Conservation (phyloP, 2,797 vertebrate genomes). For the Hydrocynus forskahlii region DNA sequence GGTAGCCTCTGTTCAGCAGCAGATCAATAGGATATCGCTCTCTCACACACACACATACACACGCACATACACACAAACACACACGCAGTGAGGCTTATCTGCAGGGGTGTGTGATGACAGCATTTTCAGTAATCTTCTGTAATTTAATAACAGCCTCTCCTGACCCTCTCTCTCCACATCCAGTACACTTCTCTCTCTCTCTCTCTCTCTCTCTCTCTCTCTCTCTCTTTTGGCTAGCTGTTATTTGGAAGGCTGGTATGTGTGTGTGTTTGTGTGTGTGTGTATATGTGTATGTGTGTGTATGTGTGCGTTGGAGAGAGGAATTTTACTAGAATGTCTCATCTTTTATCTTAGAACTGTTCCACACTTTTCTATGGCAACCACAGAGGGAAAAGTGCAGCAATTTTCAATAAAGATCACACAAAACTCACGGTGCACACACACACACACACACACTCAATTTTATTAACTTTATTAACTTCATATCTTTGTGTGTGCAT, state of each 20-base stretch:
- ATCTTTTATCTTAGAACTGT: not conserved
- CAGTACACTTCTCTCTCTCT: too few species aligned
- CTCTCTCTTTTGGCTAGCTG: too few species aligned
- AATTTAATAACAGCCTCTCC: too few species aligned
- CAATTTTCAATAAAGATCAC: not conserved
- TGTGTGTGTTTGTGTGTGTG: too few species aligned
- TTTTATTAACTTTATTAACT: too few species aligned
- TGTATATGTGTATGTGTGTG: too few species aligned
- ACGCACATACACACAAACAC: not conserved
- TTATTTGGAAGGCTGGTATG: too few species aligned
- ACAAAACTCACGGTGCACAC: not conserved
- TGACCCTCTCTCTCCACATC: too few species aligned
- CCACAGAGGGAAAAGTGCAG: not conserved
- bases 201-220: too few species aligned
- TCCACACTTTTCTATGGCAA: not conserved
- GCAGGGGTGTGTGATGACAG: not conserved
- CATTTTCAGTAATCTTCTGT: not conserved
- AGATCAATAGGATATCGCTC: not conserved
- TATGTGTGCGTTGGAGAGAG: not conserved
- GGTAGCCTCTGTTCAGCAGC: not conserved
- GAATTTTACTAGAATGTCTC: conserved; percentile 20
- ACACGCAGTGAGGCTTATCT: not conserved
- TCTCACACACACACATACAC: not conserved
- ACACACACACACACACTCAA: not conserved
- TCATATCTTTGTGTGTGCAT: conserved; percentile 12